phyloP scores from a whole-genome alignment of 1,140 invertebrate genomes.

The Conus ventricosus region DNA sequence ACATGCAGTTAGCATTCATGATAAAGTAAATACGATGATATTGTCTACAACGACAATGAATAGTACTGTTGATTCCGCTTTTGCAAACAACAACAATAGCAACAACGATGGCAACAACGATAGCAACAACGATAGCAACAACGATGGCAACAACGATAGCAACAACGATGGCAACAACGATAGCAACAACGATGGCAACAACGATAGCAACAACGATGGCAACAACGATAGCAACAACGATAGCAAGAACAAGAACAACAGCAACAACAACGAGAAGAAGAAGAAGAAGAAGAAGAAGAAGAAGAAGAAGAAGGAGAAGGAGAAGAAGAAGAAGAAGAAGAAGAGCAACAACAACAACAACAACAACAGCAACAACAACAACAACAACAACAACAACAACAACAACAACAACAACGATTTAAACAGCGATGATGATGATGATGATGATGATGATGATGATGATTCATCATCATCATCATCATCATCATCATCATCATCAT shows the following conservation, averaged over 20 bases:
- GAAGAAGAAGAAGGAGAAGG: background rate
- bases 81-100: constrained; percentile 7
- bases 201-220: constrained; percentile 31
- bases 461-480: background rate
- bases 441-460: constrained; percentile 12
- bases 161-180: constrained; percentile 27
- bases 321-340: background rate
- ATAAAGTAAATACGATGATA: background rate
- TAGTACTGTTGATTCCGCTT: constrained; percentile 1
- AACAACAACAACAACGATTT: background rate
- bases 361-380: constrained; percentile 35
- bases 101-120: background rate
- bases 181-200: constrained; percentile 8
- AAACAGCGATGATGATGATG: background rate
- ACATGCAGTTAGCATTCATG: background rate
- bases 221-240: background rate
- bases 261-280: background rate
- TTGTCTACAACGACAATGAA: background rate
- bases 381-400: background rate
- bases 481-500: background rate
- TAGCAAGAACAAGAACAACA: background rate
- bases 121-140: background rate
- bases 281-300: background rate
- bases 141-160: constrained; percentile 13
- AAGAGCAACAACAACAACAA: constrained; percentile 29